Evolutionary conservation across 2,797 vertebrate genomes (phyloP).

Genomic region (Botia almorhae): DNA sequence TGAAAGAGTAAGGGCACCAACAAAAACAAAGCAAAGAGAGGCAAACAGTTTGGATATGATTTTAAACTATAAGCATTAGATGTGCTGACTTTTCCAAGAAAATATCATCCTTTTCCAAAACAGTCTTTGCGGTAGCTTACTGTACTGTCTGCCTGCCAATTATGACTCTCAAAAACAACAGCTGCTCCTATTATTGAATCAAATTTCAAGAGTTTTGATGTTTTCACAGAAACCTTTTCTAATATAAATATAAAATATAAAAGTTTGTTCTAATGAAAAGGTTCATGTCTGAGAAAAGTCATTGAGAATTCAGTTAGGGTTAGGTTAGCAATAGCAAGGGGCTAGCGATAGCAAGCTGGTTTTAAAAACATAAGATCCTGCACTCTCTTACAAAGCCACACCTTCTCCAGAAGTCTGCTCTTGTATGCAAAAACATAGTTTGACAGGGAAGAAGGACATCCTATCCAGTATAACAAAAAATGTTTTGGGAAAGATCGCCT

Average conservation of each 20-base stretch:
- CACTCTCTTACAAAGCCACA: no score
- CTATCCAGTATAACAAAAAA: no score
- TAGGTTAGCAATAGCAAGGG: no score
- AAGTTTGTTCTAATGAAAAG: background rate
- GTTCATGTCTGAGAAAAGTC: background rate
- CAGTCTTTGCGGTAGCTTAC: background rate
- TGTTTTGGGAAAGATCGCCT: no score
- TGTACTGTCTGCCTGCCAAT: background rate
- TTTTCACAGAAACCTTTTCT: background rate
- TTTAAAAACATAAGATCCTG: no score
- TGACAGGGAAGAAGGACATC: no score
- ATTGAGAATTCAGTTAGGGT: background rate
- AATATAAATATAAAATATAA: constrained; percentile 1
- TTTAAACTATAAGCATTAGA: background rate
- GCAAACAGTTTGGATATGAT: background rate
- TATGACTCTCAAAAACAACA: constrained; percentile 20
- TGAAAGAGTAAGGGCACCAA: constrained; percentile 20
- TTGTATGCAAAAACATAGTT: no score
- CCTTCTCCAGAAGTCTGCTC: no score
- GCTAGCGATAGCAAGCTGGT: no score
- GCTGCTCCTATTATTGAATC: background rate
- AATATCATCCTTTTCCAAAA: background rate
- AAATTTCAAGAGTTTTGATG: constrained; percentile 20
- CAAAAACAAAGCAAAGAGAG: constrained; percentile 11
- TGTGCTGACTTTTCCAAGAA: background rate